Evolutionary conservation across 2,888 invertebrate genomes (phyloP).

Genomic region (Lymantria dispar): DNA sequence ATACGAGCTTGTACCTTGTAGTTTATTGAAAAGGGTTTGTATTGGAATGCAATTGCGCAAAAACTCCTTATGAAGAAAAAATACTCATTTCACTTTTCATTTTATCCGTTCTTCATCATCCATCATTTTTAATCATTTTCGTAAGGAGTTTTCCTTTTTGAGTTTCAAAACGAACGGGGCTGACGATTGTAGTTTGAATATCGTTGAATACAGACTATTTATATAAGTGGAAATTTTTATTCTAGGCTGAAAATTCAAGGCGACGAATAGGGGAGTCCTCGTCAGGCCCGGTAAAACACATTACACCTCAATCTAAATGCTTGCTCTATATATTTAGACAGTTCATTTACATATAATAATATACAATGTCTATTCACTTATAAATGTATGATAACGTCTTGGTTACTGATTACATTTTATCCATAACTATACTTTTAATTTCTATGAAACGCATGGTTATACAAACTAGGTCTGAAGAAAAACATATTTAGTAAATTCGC

Average conservation of each 20-base stretch:
- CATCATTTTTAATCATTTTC: conserved; percentile 9
- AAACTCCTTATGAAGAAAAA: conserved; percentile 42
- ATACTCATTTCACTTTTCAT: conserved; percentile 1
- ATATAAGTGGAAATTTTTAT: conserved; percentile 50
- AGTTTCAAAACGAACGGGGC: conserved; percentile 42
- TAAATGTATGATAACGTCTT: conserved; percentile 1
- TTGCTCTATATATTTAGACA: conserved; percentile 38
- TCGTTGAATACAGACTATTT: conserved; percentile 30
- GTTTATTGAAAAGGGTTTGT: conserved; percentile 40
- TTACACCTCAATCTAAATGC: conserved; percentile 39
- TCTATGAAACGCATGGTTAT: too few relatives aligned
- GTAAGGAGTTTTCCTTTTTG: conserved; percentile 53
- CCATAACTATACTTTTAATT: too few relatives aligned
- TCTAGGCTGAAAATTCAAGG: conserved; percentile 58
- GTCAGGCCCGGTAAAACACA: conserved; percentile 55
- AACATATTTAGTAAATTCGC: too few relatives aligned
- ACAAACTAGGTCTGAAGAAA: too few relatives aligned
- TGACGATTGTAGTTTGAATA: conserved; percentile 51
- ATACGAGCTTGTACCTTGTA: conserved; percentile 29
- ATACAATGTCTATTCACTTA: neutral
- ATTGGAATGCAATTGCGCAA: conserved; percentile 42
- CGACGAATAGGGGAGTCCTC: conserved; percentile 54
- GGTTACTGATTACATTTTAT: neutral
- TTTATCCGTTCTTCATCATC: conserved; percentile 4
- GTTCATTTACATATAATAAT: conserved; percentile 24